Conservation (phyloP, 2,113 vertebrate genomes). For the Chauna torquata region DNA sequence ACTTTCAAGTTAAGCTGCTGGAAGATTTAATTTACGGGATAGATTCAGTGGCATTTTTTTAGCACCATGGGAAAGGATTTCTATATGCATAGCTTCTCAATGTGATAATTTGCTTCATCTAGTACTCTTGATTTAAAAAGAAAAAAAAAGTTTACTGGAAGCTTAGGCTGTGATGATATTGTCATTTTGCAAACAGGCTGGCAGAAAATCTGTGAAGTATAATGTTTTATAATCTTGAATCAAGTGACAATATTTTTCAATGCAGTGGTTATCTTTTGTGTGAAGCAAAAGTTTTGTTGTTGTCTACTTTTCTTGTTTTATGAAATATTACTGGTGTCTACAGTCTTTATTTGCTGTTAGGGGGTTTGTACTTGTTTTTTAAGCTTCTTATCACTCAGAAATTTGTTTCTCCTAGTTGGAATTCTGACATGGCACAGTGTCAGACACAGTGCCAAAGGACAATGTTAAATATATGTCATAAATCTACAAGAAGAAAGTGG, state of each 20-base stretch:
- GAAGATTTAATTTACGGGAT: conserved; percentile 2
- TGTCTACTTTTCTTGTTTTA: neutral
- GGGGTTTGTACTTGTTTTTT: neutral
- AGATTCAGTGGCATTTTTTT: neutral
- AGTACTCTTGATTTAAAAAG: neutral
- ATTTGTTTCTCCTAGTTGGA: neutral
- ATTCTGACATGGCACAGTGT: neutral
- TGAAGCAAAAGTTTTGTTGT: neutral
- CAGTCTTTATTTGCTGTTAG: neutral
- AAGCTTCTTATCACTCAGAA: neutral
- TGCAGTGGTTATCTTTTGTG: neutral
- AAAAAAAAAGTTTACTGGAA: conserved; percentile 4
- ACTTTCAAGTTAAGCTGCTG: conserved; percentile 43
- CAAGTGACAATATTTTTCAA: neutral
- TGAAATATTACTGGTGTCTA: neutral
- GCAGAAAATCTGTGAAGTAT: neutral
- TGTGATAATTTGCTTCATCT: conserved; percentile 8
- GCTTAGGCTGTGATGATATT: neutral
- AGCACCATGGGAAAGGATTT: neutral
- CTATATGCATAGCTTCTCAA: neutral
- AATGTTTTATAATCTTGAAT: neutral
- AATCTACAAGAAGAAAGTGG: neutral
- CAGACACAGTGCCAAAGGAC: neutral
- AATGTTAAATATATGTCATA: neutral
- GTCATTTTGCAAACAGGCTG: neutral